Percentiles rank a stretch among this genome's conserved stretches.
Evolutionary conservation across 1,140 invertebrate genomes (phyloP).

Genomic region (Caerostris darwini): DNA sequence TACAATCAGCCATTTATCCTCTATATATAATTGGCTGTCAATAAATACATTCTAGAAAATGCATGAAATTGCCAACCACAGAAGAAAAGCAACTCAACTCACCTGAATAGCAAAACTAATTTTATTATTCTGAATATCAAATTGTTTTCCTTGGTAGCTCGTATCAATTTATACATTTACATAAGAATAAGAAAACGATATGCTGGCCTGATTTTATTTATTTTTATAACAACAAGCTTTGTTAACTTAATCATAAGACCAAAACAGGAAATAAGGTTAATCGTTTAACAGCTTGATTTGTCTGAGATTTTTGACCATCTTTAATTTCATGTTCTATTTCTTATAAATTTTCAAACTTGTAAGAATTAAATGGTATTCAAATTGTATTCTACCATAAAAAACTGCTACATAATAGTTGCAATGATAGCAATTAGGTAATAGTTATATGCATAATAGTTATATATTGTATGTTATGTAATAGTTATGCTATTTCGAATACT

Average conservation of each 20-base stretch:
- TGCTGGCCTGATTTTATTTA: neutral
- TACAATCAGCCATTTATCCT: no score
- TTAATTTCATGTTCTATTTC: neutral
- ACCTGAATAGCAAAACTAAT: neutral
- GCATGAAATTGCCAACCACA: no score
- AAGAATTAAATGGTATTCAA: neutral
- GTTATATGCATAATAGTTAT: no score
- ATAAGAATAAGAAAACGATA: neutral
- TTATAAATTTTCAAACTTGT: neutral
- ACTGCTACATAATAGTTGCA: no score
- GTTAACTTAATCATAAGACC: neutral
- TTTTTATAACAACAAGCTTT: neutral
- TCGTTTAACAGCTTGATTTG: neutral
- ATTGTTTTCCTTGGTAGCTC: neutral
- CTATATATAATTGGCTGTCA: no score
- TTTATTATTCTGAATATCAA: neutral
- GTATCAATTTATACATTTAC: neutral
- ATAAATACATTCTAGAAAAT: no score
- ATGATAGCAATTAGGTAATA: no score
- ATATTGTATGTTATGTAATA: no score
- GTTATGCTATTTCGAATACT: no score
- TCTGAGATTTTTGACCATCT: neutral
- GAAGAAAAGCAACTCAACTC: no score
- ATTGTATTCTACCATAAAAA: no score
- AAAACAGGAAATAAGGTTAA: constrained; percentile 2